These are phyloP conservation scores for Drosophila setifemur DNA, from an alignment of 1,140 invertebrate genomes.

Conservation along the genomic window DNA sequence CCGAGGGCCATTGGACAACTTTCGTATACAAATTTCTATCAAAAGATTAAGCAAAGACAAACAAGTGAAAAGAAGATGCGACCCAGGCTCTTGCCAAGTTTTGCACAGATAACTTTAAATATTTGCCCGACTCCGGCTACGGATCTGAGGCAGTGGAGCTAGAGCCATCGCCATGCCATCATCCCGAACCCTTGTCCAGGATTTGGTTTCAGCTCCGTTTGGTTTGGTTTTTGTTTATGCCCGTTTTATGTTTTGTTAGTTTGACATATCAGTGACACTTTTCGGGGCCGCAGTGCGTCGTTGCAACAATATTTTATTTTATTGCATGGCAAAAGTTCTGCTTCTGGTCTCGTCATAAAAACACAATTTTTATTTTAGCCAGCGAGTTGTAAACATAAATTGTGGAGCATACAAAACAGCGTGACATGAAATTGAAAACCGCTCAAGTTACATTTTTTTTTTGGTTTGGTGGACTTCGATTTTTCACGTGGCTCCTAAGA, in stretches of 20 bases:
- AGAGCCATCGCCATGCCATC: too few species aligned
- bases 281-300: constrained; percentile 36
- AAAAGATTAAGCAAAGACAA: constrained; percentile 80
- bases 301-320: constrained; percentile 78
- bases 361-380: constrained; percentile 68
- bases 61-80: constrained; percentile 63
- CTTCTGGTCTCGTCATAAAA: constrained; percentile 50
- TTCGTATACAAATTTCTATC: constrained; percentile 79
- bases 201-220: constrained; percentile 5
- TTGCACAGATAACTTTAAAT: constrained; percentile 74
- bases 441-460: constrained; percentile 45
- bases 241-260: constrained; percentile 72
- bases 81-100: constrained; percentile 55
- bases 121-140: constrained; percentile 32
- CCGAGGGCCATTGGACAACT: constrained; percentile 45
- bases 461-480: constrained; percentile 22
- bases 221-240: constrained; percentile 54
- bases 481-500: constrained; percentile 10
- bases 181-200: constrained; percentile 3
- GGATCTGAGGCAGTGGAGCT: too few species aligned
- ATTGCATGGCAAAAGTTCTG: constrained; percentile 48
- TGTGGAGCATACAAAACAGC: constrained; percentile 26
- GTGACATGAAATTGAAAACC: constrained; percentile 69
- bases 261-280: constrained; percentile 79
- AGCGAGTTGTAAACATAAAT: constrained; percentile 72